phyloP scores from a whole-genome alignment of 2,888 invertebrate species.

The Drosophila nr. perissopoda region DNA sequence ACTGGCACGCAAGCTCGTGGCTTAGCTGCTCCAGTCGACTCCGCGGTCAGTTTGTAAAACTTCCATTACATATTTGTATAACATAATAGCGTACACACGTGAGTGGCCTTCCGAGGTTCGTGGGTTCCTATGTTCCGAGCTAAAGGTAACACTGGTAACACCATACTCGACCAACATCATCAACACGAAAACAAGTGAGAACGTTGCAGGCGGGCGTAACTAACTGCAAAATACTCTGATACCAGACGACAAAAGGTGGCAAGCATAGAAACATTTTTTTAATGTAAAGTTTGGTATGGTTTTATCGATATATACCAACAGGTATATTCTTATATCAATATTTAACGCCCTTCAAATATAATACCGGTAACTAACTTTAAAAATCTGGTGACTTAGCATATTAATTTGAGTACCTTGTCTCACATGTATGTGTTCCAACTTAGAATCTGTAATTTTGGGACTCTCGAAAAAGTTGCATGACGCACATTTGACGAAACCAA shows the following conservation, averaged over 20 bases:
- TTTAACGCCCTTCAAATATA: too few relatives aligned
- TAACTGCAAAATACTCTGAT: background rate
- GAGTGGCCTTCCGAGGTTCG: constrained; percentile 5
- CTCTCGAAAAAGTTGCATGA: background rate
- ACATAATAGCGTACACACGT: constrained; percentile 64
- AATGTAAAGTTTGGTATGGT: too few relatives aligned
- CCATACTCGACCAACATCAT: constrained; percentile 10
- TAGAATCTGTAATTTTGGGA: background rate
- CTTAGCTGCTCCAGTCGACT: constrained; percentile 16
- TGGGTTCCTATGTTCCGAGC: background rate
- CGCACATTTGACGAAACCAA: background rate
- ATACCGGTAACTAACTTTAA: background rate
- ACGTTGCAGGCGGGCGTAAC: background rate
- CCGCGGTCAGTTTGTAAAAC: constrained; percentile 46
- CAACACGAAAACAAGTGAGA: constrained; percentile 1
- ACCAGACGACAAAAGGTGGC: background rate
- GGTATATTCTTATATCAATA: background rate
- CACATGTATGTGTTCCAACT: background rate
- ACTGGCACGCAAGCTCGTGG: constrained; percentile 46
- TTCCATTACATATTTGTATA: constrained; percentile 73
- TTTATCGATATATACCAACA: too few relatives aligned
- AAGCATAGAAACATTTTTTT: background rate
- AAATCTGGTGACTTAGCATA: background rate
- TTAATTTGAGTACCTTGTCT: background rate
- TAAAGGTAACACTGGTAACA: constrained; percentile 5